Conservation (phyloP, 2,888 invertebrate species). For the Chymomyza fuscimana region DNA sequence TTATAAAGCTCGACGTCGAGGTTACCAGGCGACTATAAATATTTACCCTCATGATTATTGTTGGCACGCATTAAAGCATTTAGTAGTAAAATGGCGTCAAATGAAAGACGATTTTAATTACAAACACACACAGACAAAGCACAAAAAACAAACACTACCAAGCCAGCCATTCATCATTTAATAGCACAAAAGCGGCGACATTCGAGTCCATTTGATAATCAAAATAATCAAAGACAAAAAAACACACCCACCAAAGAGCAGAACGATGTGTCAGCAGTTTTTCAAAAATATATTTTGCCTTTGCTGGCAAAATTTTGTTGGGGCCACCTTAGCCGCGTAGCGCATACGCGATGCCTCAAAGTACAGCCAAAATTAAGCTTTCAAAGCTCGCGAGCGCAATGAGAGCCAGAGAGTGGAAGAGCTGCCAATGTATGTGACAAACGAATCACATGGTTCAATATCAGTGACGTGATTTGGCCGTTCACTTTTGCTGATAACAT, state of each 20-base stretch:
- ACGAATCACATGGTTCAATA: conserved; percentile 63
- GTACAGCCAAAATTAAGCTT: neutral
- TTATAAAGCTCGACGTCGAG: conserved; percentile 55
- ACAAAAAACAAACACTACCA: neutral
- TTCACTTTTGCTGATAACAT: conserved; percentile 52
- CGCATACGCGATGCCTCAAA: neutral
- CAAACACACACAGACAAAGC: conserved; percentile 1
- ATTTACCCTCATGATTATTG: conserved; percentile 62
- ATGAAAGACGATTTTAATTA: conserved; percentile 3
- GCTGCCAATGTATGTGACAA: conserved; percentile 23
- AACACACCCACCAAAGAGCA: neutral
- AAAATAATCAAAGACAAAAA: neutral
- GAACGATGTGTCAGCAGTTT: neutral
- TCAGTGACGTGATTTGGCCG: conserved; percentile 48
- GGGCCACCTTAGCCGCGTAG: neutral
- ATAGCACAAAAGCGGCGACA: neutral
- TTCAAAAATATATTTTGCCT: neutral
- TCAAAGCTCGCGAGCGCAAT: neutral
- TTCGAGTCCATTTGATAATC: neutral
- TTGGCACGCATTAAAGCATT: neutral
- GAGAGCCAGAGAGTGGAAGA: neutral
- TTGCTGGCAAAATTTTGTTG: neutral
- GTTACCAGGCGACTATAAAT: conserved; percentile 71
- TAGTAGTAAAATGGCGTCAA: neutral
- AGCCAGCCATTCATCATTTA: neutral